Percentiles rank a stretch among this genome's conserved stretches.
Conservation (phyloP, 2,888 invertebrate species). For the Archips xylosteana region DNA sequence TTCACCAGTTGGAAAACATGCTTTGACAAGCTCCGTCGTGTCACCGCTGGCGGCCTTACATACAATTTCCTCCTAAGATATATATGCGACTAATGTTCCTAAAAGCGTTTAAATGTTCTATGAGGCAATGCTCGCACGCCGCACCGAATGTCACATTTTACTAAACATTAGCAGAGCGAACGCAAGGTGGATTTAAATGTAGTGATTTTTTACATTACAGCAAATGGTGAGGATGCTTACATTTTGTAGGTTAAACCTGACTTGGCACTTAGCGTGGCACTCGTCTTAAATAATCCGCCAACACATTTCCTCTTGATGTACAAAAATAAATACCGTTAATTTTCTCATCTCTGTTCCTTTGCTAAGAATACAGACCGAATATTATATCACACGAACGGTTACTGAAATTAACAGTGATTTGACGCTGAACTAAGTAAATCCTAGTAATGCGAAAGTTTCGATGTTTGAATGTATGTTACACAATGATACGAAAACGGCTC, state of each 20-base stretch:
- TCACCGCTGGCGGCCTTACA: conserved; percentile 15
- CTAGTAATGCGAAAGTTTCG: too few relatives aligned
- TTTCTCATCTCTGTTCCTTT: conserved; percentile 3
- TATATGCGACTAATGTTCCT: conserved; percentile 43
- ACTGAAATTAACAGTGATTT: background rate
- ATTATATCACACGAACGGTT: background rate
- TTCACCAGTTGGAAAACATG: conserved; percentile 8
- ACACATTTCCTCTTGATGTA: conserved; percentile 21
- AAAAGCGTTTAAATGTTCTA: conserved; percentile 45
- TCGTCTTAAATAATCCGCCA: conserved; percentile 28
- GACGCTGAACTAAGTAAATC: too few relatives aligned
- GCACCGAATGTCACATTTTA: conserved; percentile 30
- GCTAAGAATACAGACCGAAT: background rate
- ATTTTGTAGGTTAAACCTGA: conserved; percentile 37
- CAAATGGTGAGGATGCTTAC: conserved; percentile 33
- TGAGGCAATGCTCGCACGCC: conserved; percentile 25
- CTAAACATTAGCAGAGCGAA: conserved; percentile 33
- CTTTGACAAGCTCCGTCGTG: conserved; percentile 19
- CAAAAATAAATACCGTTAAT: conserved; percentile 21
- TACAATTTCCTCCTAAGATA: conserved; percentile 14
- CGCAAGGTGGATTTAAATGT: conserved; percentile 26
- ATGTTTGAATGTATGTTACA: too few relatives aligned
- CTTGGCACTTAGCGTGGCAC: conserved; percentile 32
- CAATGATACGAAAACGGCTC: too few relatives aligned
- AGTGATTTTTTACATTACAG: conserved; percentile 37